Evolutionary conservation across 2,797 vertebrate genomes (phyloP).

Genomic region (Crotalus adamanteus): DNA sequence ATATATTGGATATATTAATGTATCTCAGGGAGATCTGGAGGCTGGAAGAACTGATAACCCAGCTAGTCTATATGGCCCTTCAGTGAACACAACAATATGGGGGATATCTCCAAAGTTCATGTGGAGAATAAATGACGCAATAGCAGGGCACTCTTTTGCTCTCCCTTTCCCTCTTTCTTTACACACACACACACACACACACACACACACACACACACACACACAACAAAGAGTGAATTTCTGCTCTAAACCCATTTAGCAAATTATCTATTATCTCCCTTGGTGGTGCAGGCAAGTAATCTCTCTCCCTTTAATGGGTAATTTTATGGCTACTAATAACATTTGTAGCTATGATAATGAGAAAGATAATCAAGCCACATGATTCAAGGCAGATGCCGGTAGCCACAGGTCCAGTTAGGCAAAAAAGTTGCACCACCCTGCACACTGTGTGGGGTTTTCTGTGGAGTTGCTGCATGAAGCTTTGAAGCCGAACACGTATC

Average conservation of each 20-base stretch:
- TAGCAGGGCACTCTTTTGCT: too few relatives aligned
- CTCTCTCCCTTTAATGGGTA: slow-evolving; percentile 67
- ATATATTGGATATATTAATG: not conserved
- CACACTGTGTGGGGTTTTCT: slow-evolving; percentile 54
- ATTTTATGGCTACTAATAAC: slow-evolving; percentile 71
- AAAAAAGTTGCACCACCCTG: slow-evolving; percentile 51
- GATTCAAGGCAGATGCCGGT: slow-evolving; percentile 67
- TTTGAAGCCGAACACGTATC: slow-evolving; percentile 21
- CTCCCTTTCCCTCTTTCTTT: not conserved
- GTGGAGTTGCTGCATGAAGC: slow-evolving; percentile 50
- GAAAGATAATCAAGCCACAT: slow-evolving; percentile 70
- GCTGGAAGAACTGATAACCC: not conserved
- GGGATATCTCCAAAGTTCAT: not conserved
- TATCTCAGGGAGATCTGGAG: not conserved
- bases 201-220: not conserved
- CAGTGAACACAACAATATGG: not conserved
- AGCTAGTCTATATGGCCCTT: not conserved
- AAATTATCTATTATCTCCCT: slow-evolving; percentile 63
- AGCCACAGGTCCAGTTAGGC: slow-evolving; percentile 58
- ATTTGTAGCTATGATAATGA: slow-evolving; percentile 72
- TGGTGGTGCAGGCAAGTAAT: slow-evolving; percentile 60
- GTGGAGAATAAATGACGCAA: not conserved
- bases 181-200: not conserved
- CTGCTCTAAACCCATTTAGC: slow-evolving; percentile 54
- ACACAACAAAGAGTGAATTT: slow-evolving; percentile 28